These are phyloP conservation scores for Anthonomus grandis DNA, from an alignment of 1,140 invertebrate species.

Conservation along the genomic window DNA sequence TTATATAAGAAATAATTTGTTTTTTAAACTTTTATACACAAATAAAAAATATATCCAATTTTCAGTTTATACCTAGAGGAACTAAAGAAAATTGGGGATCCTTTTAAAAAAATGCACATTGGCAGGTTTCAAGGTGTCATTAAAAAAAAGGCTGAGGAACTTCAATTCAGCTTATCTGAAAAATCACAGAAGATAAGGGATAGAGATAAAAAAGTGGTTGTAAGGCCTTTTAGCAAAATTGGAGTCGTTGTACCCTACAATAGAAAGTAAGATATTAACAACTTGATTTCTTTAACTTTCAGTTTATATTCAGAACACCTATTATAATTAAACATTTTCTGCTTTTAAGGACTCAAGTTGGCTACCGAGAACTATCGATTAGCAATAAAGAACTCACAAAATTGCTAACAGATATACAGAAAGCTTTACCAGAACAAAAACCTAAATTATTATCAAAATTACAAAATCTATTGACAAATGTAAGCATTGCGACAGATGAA, in stretches of 20 bases:
- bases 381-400: constrained; percentile 59
- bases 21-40: constrained; percentile 3
- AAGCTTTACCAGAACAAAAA: constrained; percentile 58
- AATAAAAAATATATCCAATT: constrained; percentile 23
- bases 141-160: constrained; percentile 61
- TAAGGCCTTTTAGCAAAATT: constrained; percentile 77
- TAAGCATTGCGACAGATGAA: constrained; percentile 88
- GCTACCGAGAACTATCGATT: constrained; percentile 41
- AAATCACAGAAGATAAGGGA: constrained; percentile 59
- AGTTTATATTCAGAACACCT: background rate
- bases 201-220: constrained; percentile 66
- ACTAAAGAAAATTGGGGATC: constrained; percentile 58
- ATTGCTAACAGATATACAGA: constrained; percentile 65
- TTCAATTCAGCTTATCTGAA: constrained; percentile 61
- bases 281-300: background rate
- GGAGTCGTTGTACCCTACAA: constrained; percentile 88
- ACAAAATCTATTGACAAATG: constrained; percentile 73
- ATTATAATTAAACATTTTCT: constrained; percentile 5
- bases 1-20: too few relatives aligned
- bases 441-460: constrained; percentile 60
- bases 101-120: constrained; percentile 63
- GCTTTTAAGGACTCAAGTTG: constrained; percentile 42
- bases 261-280: constrained; percentile 64
- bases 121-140: constrained; percentile 60
- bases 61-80: constrained; percentile 62